Base-by-base conservation (phyloP, 2,113 vertebrate species). In the Lepus europaeus region DNA sequence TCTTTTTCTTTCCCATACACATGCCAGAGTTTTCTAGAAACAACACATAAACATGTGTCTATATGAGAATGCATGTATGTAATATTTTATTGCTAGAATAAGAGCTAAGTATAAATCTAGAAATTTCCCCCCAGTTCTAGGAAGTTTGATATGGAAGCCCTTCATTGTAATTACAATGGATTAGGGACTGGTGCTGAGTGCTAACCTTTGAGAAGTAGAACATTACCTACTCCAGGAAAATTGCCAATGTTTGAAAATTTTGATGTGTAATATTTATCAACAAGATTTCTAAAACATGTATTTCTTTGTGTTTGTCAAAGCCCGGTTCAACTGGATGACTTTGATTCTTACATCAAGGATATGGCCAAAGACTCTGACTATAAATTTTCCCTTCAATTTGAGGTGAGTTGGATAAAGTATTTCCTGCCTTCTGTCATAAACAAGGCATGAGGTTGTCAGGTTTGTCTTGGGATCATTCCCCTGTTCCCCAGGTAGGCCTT, bases 351-450 rank as follows among this genome's bases (percentile, higher is more conserved):
- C 97, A 98, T 99, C 95, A 99, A 99, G 97, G 99, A 99, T n/a
- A 99, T 99, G 99, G 98, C 99, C 96, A 99, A 99, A 98, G 99
- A 99, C 98, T 99, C 99, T 0, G 99, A 99, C 87, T 99, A 99
- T 89, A 99, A 99, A 98, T 99, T 99, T 97, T 99, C 99, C 45
- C 99, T 99, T 97, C 99, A 99, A 89, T 99, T 99, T 95, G 99
- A 99, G 99, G 99, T 99, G 97, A 98, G 95, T 97, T 96, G 87
- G 25, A 3, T 51, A 33, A 63, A 89, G 29, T 1, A 22, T 82
- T 64, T 84, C 27, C 22, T 33, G 8, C n/a, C 20, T 70, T 74
- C 74, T 31, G 1, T 12, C 56, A 33, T 11, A 31, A 13, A 9
- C 1, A 20, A 68, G 56, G 7, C 20, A 0, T 17, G 59, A 19